These are phyloP conservation scores for Elanoides forficatus DNA, from an alignment of 2,113 vertebrate genomes.

Conservation along the genomic window DNA sequence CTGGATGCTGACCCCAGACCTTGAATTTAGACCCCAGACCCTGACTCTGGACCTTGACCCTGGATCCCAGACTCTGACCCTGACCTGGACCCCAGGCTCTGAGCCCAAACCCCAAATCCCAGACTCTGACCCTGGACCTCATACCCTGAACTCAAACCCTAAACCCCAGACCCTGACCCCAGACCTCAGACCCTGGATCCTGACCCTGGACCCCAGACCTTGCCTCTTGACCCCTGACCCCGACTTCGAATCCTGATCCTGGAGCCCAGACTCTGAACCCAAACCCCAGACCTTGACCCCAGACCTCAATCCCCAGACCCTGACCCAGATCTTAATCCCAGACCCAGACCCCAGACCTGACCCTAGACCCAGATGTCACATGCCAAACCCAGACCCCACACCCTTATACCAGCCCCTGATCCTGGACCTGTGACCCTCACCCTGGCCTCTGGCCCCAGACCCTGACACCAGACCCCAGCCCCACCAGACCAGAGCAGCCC, in stretches of 20 bases:
- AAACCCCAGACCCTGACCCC: too few species aligned
- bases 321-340: background rate
- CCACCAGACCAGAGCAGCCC: background rate
- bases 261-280: background rate
- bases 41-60: background rate
- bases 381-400: background rate
- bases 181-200: background rate
- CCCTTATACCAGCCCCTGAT: background rate
- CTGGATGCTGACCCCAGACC: background rate
- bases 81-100: too few species aligned
- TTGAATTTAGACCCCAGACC: background rate
- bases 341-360: background rate
- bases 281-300: background rate
- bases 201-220: background rate
- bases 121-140: too few species aligned
- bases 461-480: background rate
- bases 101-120: too few species aligned
- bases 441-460: background rate
- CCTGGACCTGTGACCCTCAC: background rate
- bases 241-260: background rate
- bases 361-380: background rate
- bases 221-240: background rate
- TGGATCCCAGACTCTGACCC: background rate
- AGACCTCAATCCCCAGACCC: background rate
- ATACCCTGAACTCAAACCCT: background rate